Base-by-base conservation (phyloP, 2,888 invertebrate species). In the Marasmarcha lunaedactyla region DNA sequence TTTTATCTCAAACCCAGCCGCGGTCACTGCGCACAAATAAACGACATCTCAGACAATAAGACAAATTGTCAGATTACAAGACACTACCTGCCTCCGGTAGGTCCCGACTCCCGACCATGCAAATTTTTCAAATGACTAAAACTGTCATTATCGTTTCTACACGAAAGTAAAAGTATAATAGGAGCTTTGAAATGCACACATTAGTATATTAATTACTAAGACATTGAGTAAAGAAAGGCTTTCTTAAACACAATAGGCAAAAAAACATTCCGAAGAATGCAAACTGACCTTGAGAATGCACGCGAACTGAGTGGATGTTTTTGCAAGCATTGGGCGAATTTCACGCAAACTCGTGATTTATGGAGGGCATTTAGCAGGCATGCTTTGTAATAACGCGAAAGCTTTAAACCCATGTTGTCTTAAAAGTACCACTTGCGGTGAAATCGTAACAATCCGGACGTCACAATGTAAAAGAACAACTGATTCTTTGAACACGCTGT, bases 41-140 rank as follows among this genome's bases (percentile, higher is more conserved):
- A 77, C 68, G 71, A 74, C 76, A 68, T 68, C 66, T 67, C 71
- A 59, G 72, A 77, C 74, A 77, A 76, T 71, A 74, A 81, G 79
- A 83, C 83, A 81, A 81, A 83, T 81, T 71, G 73, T 54, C 64
- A 74, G 79, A 79, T 81, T 79, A 78, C 70, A 48, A 67, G 58
- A 60, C 77, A 68, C 76, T 81, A 81, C 81, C 81, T 79, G 76
- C 69, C 55, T 57, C 63, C 59, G 73, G 77, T 69, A 60, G 78
- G 72, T 71, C 73, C 58, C 42, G 40, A 51, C 59, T 71, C 73
- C 58, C 42, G 40, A 51, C 59, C 61, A 72, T 71, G 78, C 74
- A 71, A 76, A 77, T 72, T 59, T 55, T 48, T 46, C 53, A 64
- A 58, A 43, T 51, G 63, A 60, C 59, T 53, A 55, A 55, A 55